Evolutionary conservation across 1,140 invertebrate species (phyloP), one percentile per base, ranked within the genome.

Genomic region (Drosophila mojavensis): DNA sequence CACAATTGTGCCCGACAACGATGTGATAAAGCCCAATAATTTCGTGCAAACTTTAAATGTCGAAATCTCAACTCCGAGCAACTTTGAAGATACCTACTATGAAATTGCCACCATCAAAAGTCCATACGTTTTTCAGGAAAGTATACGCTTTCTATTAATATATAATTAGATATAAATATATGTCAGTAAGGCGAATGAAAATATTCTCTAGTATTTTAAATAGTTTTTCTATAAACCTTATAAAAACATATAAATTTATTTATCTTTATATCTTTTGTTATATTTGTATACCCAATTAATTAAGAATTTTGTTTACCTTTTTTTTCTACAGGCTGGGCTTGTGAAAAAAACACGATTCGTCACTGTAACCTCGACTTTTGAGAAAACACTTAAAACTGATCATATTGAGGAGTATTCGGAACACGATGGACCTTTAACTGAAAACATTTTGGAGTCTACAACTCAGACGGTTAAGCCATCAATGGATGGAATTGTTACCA

Each of bases 81-180:
- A 97, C 88, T 97, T 97, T 76, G 95, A 94, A 82, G 96, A 97
- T 92, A 94, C 96, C 51, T 97, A 97, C 73, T 97, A 96, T 88
- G 96, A 98, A 93, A 96, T 98, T 69, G 97, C 97, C 5, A 98
- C 97, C 0, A 96, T 98, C 62, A 97, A 97, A 90, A 97, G 96
- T 53, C 97, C 97, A 0, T 97, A 97, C 84, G 95, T 96, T 24
- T 98, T 97, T 92, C 96, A 97, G 94, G 96, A 97, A 93, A 77
- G 9, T 75, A 63, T 28, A 6, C 5, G 7, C 4, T 45, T 6
- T 6, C n/a, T 47, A 5, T 47, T 1, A n/a, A 48, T n/a, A 60
- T 47, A 28, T 20, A 20, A 1, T 20, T 20, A n/a, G n/a, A n/a
- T n/a, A n/a, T n/a, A n/a, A n/a, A n/a, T 17, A 0, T 17, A 17